Conservation (phyloP, 2,113 vertebrate species). For the Clinocottus analis region DNA sequence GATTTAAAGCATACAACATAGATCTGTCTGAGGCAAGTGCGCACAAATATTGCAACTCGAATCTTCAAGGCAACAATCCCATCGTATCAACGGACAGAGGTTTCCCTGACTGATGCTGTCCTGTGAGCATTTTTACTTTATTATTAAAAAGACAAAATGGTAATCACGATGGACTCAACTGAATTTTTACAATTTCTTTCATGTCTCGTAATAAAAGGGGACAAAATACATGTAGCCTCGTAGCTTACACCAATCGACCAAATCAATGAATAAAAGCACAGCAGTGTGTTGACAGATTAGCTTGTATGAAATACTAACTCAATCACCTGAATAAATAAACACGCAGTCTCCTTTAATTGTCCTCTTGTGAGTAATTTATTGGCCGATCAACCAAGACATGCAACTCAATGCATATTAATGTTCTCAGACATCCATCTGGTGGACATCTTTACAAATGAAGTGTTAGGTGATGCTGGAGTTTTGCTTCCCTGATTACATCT, state of each 20-base stretch:
- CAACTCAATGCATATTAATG: slow-evolving; percentile 37
- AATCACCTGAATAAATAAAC: slow-evolving; percentile 57
- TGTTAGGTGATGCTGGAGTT: not conserved
- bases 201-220: slow-evolving; percentile 9
- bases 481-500: not conserved
- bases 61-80: slow-evolving; percentile 25
- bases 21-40: slow-evolving; percentile 42
- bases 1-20: slow-evolving; percentile 67
- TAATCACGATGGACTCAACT: no score
- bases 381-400: slow-evolving; percentile 33
- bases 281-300: slow-evolving; percentile 14
- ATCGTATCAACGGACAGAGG: slow-evolving; percentile 17
- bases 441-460: slow-evolving; percentile 3
- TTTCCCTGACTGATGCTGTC: slow-evolving; percentile 13
- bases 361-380: slow-evolving; percentile 45
- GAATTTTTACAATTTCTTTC: not conserved
- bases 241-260: not conserved
- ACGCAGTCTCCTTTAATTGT: slow-evolving; percentile 55
- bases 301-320: not conserved
- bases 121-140: not conserved
- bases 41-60: slow-evolving; percentile 33
- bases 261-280: not conserved
- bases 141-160: not conserved
- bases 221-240: not conserved
- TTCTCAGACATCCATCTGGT: not conserved